Evolutionary conservation across 2,113 vertebrate genomes (phyloP).

Genomic region (Equus przewalskii): DNA sequence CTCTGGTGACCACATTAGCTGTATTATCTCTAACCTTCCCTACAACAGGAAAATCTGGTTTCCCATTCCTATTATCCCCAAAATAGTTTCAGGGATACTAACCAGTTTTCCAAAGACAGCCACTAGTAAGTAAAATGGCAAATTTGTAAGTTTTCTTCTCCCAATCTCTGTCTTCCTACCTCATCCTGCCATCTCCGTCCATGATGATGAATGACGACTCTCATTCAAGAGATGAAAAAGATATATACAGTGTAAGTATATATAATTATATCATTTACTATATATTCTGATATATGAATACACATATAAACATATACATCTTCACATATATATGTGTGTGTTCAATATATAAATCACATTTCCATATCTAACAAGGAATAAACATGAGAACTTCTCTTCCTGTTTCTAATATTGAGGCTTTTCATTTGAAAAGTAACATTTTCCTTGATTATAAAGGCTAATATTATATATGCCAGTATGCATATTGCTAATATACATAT

Average conservation of each 20-base stretch:
- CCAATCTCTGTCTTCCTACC: background rate
- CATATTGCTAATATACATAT: background rate
- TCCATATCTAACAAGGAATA: background rate
- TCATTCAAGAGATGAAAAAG: background rate
- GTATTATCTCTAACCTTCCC: background rate
- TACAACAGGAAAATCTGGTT: background rate
- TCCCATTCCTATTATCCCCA: background rate
- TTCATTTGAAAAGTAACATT: background rate
- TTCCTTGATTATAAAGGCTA: background rate
- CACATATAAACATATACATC: background rate
- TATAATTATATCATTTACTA: background rate
- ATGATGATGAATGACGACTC: background rate
- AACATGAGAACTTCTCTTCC: background rate
- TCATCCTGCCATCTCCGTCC: background rate
- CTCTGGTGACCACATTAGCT: background rate
- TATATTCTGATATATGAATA: background rate
- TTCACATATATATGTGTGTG: background rate
- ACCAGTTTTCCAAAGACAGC: background rate
- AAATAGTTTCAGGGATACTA: background rate
- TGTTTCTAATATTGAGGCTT: background rate
- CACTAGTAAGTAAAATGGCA: background rate
- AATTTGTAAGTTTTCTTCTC: background rate
- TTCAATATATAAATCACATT: background rate
- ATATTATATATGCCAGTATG: background rate
- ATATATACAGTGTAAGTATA: background rate